These are phyloP conservation scores for Mylabris sibirica DNA, from an alignment of 2,888 invertebrate genomes.

Conservation along the genomic window DNA sequence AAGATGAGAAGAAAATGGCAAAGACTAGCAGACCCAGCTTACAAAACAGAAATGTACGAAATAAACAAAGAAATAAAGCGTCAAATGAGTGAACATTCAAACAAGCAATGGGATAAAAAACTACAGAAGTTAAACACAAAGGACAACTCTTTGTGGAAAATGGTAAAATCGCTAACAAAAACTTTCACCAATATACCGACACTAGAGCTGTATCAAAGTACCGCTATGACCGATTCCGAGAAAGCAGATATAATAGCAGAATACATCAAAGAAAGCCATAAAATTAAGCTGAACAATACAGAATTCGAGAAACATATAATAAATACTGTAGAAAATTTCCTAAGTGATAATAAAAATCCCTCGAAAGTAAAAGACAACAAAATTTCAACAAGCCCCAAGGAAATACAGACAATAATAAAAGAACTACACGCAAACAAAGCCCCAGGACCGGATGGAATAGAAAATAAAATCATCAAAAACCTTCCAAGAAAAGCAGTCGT, in stretches of 20 bases:
- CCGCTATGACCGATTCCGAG: background rate
- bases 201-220: background rate
- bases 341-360: background rate
- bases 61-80: background rate
- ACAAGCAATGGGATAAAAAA: background rate
- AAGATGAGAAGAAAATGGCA: background rate
- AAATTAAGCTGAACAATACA: background rate
- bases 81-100: background rate
- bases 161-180: background rate
- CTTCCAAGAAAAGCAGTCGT: constrained; percentile 30
- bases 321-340: background rate
- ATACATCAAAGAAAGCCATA: background rate
- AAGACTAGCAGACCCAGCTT: background rate
- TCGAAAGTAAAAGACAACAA: background rate
- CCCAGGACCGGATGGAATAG: constrained; percentile 18
- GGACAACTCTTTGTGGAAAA: background rate
- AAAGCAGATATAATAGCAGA: constrained; percentile 1
- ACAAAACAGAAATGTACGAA: background rate
- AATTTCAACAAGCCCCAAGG: constrained; percentile 10
- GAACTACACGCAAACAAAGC: background rate
- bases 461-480: constrained; percentile 20
- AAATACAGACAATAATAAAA: background rate
- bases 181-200: background rate
- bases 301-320: background rate
- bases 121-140: background rate